Evolutionary conservation across 1,140 invertebrate species (phyloP).

Genomic region (Globodera rostochiensis): DNA sequence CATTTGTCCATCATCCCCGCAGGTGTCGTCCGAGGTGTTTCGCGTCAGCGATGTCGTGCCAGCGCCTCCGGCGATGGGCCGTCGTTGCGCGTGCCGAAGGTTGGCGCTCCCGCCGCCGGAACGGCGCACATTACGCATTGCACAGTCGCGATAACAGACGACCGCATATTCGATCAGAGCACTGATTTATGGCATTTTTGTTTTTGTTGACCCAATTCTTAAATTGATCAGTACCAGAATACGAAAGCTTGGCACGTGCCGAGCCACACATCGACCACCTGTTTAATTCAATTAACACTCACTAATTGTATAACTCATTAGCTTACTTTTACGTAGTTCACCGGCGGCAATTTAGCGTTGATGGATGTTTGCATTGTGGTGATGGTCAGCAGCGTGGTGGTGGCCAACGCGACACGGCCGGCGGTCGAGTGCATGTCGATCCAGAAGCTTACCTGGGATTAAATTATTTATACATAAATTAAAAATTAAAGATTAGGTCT

Average conservation of each 20-base stretch:
- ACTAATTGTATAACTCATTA: not conserved
- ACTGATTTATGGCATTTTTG: conserved; percentile 20
- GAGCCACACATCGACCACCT: conserved; percentile 89
- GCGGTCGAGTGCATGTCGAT: conserved; percentile 51
- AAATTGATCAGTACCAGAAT: conserved; percentile 32
- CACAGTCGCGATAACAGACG: conserved; percentile 50
- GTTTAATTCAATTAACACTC: too few species aligned
- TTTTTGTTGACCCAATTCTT: not conserved
- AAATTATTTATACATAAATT: not conserved
- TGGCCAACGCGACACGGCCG: conserved; percentile 52
- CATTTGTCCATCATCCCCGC: not conserved
- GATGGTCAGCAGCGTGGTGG: conserved; percentile 49
- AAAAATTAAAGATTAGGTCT: not conserved
- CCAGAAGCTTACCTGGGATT: conserved; percentile 46
- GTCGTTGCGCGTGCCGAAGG: conserved; percentile 14
- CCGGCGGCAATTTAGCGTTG: conserved; percentile 89
- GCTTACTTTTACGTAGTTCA: conserved; percentile 70
- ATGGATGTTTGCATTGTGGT: conserved; percentile 67
- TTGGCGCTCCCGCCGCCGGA: not conserved
- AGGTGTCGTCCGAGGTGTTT: not conserved
- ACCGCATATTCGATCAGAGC: conserved; percentile 54
- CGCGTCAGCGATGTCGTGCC: not conserved
- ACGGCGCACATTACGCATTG: conserved; percentile 28
- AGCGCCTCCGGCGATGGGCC: not conserved
- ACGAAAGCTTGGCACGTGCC: conserved; percentile 69